phyloP scores from a whole-genome alignment of 2,888 invertebrate genomes.

The Blomia tropicalis region DNA sequence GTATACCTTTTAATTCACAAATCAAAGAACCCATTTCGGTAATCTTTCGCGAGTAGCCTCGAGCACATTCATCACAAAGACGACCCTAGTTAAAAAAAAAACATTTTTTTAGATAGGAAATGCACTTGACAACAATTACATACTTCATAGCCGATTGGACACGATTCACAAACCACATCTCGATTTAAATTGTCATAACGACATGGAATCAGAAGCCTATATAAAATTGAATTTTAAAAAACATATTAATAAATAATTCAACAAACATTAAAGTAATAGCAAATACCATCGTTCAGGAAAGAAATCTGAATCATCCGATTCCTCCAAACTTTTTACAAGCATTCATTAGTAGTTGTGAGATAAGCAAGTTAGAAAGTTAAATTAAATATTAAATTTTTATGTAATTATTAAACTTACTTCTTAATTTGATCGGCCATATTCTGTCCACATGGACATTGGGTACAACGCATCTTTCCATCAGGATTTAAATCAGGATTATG shows the following conservation, averaged over 20 bases:
- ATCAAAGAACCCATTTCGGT: neutral
- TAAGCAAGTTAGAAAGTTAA: neutral
- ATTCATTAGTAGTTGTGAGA: neutral
- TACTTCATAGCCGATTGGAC: slow-evolving; percentile 38
- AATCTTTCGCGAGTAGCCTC: slow-evolving; percentile 39
- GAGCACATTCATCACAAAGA: slow-evolving; percentile 34
- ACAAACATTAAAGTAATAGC: too few relatives aligned
- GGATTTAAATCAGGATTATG: slow-evolving; percentile 34
- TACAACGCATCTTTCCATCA: neutral
- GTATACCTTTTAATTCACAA: slow-evolving; percentile 15
- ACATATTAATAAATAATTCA: neutral
- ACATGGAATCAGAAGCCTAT: slow-evolving; percentile 40
- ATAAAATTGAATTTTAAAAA: neutral
- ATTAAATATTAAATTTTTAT: neutral
- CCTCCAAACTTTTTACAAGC: neutral
- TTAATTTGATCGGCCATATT: neutral
- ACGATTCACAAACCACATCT: slow-evolving; percentile 39
- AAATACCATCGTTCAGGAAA: slow-evolving; percentile 1
- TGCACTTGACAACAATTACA: neutral
- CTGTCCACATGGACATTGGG: slow-evolving; percentile 13
- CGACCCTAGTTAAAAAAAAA: slow-evolving; percentile 3
- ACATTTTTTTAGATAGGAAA: neutral
- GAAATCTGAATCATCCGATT: slow-evolving; percentile 3
- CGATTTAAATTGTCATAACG: slow-evolving; percentile 37
- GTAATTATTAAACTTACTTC: neutral